A percentile compares a stretch with the other conserved stretches of the same genome.
Evolutionary conservation across 30 jellyfish, hydroid and myxozoan genomes (phyloP).

Genomic region (Nemopilema nomurai): DNA sequence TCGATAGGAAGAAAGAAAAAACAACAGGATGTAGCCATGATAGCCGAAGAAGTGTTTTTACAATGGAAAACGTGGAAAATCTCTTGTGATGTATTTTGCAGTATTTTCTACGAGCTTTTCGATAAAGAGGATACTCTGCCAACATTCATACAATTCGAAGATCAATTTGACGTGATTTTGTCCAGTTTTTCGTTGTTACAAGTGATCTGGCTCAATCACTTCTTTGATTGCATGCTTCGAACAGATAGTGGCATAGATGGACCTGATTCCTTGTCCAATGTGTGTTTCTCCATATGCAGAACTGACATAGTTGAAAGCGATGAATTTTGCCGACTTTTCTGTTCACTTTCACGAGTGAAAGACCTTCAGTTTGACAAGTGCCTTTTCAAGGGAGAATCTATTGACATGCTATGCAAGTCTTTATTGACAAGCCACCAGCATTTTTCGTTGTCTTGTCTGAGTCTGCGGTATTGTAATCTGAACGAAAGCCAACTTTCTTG

Average conservation of each 20-base stretch:
- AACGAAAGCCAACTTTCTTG: background rate
- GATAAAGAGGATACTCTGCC: background rate
- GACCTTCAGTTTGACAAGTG: conserved; percentile 1
- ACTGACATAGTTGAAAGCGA: conserved; percentile 1
- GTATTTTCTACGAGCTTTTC: conserved; percentile 11
- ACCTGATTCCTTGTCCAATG: background rate
- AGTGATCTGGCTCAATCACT: conserved; percentile 12
- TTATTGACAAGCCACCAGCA: background rate
- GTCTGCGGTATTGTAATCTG: background rate
- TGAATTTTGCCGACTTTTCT: background rate
- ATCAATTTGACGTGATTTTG: background rate
- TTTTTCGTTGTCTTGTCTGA: background rate
- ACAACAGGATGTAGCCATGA: background rate
- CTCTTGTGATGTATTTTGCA: conserved; percentile 15
- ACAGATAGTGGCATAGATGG: background rate
- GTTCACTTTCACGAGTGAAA: background rate
- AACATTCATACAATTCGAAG: background rate
- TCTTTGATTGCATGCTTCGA: background rate
- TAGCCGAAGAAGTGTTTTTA: background rate
- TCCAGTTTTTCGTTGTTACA: background rate
- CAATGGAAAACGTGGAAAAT: conserved; percentile 12
- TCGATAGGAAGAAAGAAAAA: background rate
- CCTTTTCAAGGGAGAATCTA: background rate
- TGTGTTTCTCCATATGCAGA: background rate
- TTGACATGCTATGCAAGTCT: background rate